Evolutionary conservation across 1,140 invertebrate genomes (phyloP).

Genomic region (Amphibalanus amphitrite): DNA sequence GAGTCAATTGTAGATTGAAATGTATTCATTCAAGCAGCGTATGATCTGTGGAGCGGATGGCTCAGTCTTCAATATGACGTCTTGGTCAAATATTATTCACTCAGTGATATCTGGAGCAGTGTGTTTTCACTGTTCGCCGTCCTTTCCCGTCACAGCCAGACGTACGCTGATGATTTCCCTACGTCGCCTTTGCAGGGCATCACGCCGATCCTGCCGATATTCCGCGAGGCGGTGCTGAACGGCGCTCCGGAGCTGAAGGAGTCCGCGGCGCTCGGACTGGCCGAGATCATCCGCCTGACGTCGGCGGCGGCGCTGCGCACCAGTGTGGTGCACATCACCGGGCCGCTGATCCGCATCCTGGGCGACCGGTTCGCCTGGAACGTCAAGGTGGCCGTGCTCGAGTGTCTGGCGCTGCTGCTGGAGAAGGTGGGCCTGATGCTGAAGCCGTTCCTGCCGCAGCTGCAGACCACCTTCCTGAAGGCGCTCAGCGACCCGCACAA

Average conservation of each 20-base stretch:
- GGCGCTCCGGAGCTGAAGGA: constrained; percentile 89
- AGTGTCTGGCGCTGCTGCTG: constrained; percentile 79
- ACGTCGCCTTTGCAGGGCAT: constrained; percentile 44
- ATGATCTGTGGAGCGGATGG: too few relatives aligned
- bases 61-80: too few relatives aligned
- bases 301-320: constrained; percentile 70
- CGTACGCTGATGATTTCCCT: too few relatives aligned
- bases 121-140: too few relatives aligned
- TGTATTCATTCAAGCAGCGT: too few relatives aligned
- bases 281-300: constrained; percentile 77
- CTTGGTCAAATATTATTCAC: too few relatives aligned
- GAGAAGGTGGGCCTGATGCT: constrained; percentile 78
- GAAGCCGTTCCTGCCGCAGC: constrained; percentile 93
- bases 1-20: too few relatives aligned
- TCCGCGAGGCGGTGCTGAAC: constrained; percentile 88
- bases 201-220: constrained; percentile 78
- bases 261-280: constrained; percentile 77
- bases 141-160: too few relatives aligned
- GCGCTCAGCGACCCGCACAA: constrained; percentile 74
- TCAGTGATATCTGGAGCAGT: too few relatives aligned
- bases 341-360: constrained; percentile 89
- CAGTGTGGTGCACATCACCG: constrained; percentile 90
- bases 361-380: constrained; percentile 84
- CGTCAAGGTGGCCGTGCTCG: constrained; percentile 88
- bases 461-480: constrained; percentile 95